phyloP scores from a whole-genome alignment of 1,140 invertebrate genomes.

The Ooceraea biroi region DNA sequence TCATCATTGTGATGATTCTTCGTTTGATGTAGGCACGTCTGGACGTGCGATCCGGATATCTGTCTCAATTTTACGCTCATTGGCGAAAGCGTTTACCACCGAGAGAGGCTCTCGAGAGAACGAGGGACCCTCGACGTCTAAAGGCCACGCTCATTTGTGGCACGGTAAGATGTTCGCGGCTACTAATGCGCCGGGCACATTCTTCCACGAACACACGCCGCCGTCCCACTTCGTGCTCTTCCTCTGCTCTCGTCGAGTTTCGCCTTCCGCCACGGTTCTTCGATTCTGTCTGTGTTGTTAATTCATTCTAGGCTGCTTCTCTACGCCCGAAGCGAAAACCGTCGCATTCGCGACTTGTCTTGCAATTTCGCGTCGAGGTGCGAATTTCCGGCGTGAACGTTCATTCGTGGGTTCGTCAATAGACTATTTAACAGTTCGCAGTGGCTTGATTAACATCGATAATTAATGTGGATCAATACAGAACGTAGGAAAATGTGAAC shows the following conservation, averaged over 20 bases:
- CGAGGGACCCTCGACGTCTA: not conserved
- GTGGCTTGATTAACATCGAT: too few relatives aligned
- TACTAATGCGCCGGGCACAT: conserved; percentile 15
- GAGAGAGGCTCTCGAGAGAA: too few relatives aligned
- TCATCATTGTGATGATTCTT: too few relatives aligned
- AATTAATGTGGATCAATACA: too few relatives aligned
- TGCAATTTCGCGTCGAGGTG: not conserved
- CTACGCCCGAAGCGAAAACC: not conserved
- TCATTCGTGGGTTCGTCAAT: too few relatives aligned
- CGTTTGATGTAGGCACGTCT: too few relatives aligned
- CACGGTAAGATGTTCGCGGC: not conserved
- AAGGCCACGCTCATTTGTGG: not conserved
- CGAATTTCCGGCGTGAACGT: not conserved
- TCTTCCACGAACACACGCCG: conserved; percentile 29
- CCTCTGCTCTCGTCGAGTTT: conserved; percentile 12
- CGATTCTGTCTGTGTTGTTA: not conserved
- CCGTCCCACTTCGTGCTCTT: conserved; percentile 31
- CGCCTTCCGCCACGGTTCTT: not conserved
- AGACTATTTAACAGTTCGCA: too few relatives aligned
- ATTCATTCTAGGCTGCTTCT: not conserved
- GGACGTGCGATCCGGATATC: too few relatives aligned
- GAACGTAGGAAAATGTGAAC: too few relatives aligned
- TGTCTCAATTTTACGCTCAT: too few relatives aligned
- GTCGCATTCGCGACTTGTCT: too few relatives aligned
- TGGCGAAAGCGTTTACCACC: too few relatives aligned